Evolutionary conservation across 1,140 invertebrate genomes (phyloP).

Genomic region (Laodelphax striatellus): DNA sequence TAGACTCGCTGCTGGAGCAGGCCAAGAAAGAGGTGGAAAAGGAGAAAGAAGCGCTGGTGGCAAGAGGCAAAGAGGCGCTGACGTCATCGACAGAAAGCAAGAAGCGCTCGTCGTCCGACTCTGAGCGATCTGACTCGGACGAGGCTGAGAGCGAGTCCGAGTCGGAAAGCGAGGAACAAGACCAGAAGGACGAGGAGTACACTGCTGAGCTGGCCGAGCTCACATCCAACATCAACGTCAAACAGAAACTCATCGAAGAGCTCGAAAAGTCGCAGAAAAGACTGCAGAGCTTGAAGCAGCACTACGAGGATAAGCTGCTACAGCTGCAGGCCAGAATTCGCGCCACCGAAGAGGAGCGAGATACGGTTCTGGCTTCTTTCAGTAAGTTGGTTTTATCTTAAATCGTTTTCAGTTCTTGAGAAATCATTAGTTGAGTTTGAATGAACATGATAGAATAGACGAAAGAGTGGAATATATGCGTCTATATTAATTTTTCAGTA

Average conservation of each 20-base stretch:
- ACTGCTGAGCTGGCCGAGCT: conserved; percentile 65
- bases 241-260: conserved; percentile 87
- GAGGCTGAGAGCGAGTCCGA: conserved; percentile 36
- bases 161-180: conserved; percentile 34
- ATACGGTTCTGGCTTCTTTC: conserved; percentile 70
- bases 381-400: conserved; percentile 30
- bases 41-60: conserved; percentile 34
- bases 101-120: conserved; percentile 2
- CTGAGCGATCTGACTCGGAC: conserved; percentile 19
- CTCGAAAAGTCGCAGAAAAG: conserved; percentile 77
- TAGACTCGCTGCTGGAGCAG: conserved; percentile 21
- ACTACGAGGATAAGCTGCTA: conserved; percentile 91
- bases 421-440: too few relatives aligned
- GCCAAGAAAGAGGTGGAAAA: conserved; percentile 53
- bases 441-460: too few relatives aligned
- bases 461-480: too few relatives aligned
- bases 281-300: conserved; percentile 68
- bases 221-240: conserved; percentile 83
- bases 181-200: conserved; percentile 38
- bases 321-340: conserved; percentile 78
- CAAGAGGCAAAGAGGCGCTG: conserved; percentile 10
- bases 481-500: too few relatives aligned
- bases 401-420: too few relatives aligned
- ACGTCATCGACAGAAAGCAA: neutral
- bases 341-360: conserved; percentile 84